These are phyloP conservation scores for Axea sp. DNA, from an alignment of 2,888 invertebrate genomes.

Conservation along the genomic window DNA sequence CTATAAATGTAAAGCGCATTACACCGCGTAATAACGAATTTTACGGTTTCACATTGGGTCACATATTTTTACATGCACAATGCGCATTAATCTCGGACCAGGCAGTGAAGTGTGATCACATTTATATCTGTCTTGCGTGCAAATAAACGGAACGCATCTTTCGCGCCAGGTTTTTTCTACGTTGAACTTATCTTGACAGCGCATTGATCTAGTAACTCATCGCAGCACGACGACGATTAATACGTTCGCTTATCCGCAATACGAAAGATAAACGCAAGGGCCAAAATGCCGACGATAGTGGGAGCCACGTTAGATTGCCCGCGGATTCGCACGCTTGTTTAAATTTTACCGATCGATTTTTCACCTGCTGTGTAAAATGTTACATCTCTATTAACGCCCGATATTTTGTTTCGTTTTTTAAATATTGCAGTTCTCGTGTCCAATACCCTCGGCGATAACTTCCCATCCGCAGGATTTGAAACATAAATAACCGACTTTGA, in stretches of 20 bases:
- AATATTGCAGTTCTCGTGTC: too few relatives aligned
- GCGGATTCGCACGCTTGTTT: too few relatives aligned
- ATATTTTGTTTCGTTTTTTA: too few relatives aligned
- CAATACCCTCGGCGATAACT: slow-evolving; percentile 57
- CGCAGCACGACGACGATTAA: slow-evolving; percentile 35
- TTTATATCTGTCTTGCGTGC: slow-evolving; percentile 4
- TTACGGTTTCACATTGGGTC: slow-evolving; percentile 12
- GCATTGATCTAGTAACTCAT: slow-evolving; percentile 47
- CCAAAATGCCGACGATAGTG: slow-evolving; percentile 31
- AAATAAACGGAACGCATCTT: slow-evolving; percentile 2
- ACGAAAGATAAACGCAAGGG: slow-evolving; percentile 11
- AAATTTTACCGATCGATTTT: slow-evolving; percentile 30
- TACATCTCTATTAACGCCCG: slow-evolving; percentile 44
- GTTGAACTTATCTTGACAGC: slow-evolving; percentile 31
- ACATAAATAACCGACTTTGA: slow-evolving; percentile 62
- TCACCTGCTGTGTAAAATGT: slow-evolving; percentile 10
- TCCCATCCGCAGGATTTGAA: slow-evolving; percentile 56
- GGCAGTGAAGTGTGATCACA: slow-evolving; percentile 24
- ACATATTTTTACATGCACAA: slow-evolving; percentile 33
- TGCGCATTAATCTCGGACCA: slow-evolving; percentile 7
- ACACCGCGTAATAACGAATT: slow-evolving; percentile 31
- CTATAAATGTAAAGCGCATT: slow-evolving; percentile 31
- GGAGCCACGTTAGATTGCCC: slow-evolving; percentile 34
- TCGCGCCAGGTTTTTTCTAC: slow-evolving; percentile 18
- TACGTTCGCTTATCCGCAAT: slow-evolving; percentile 14